These are phyloP conservation scores for Chaetogeoica ovagalla DNA, from an alignment of 2,888 invertebrate genomes.

Conservation along the genomic window DNA sequence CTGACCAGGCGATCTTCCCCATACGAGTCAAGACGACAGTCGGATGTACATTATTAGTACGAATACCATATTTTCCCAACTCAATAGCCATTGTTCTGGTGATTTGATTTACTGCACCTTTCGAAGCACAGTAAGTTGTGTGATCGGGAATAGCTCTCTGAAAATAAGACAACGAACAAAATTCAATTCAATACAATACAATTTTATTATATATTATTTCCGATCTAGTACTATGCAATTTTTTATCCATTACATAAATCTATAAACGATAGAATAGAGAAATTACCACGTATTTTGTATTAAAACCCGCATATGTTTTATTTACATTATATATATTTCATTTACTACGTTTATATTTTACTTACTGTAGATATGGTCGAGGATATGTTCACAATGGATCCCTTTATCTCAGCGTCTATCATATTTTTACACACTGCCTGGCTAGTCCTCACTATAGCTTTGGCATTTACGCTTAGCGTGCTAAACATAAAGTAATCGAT, in stretches of 20 bases:
- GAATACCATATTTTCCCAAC: slow-evolving; percentile 78
- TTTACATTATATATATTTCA: too few species aligned
- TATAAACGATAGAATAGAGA: too few species aligned
- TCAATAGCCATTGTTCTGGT: slow-evolving; percentile 84
- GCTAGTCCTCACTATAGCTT: slow-evolving; percentile 80
- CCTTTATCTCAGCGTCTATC: slow-evolving; percentile 70
- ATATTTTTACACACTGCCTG: slow-evolving; percentile 78
- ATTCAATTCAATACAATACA: too few species aligned
- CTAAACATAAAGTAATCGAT: slow-evolving; percentile 59
- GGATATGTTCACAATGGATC: slow-evolving; percentile 87
- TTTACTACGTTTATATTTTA: too few species aligned
- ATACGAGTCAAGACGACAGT: slow-evolving; percentile 90
- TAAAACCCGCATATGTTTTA: too few species aligned
- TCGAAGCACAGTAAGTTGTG: slow-evolving; percentile 62
- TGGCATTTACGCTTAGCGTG: slow-evolving; percentile 76
- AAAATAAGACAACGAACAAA: too few species aligned
- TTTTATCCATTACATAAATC: too few species aligned
- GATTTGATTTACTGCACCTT: slow-evolving; percentile 85
- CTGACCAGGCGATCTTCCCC: slow-evolving; percentile 81
- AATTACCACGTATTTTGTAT: too few species aligned
- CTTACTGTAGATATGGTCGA: slow-evolving; percentile 69
- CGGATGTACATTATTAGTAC: slow-evolving; percentile 76
- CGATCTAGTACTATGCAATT: too few species aligned
- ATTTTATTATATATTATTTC: too few species aligned
- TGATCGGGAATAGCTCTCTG: too few species aligned